Base-by-base conservation (phyloP, 2,888 invertebrate species). In the Drosophila rellima region DNA sequence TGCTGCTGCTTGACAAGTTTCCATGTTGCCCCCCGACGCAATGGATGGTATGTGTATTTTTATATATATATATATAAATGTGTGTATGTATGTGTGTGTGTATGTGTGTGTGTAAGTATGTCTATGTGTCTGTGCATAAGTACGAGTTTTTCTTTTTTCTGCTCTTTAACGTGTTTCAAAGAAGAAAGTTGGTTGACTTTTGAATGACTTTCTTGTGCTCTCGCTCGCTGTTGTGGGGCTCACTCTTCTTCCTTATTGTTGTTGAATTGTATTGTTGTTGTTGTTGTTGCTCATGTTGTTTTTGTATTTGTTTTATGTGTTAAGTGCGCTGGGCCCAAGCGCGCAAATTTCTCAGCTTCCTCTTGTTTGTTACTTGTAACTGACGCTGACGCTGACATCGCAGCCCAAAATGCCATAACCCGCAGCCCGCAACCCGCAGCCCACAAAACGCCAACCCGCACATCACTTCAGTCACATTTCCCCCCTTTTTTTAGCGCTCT, bases 161-260 rank as follows among this genome's bases (percentile, higher is more conserved):
- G 70, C 78, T 78, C 82, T 85, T 84, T 85, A 88, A 74, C 85
- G 85, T 83, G 80, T 83, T 88, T 84, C 88, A 82, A 79, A 88
- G 89, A 89, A 90, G 90, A 91, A 91, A 92, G 92, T 91, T 92
- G 89, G 85, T 92, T 92, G 91, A 92, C 91, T 92, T 91, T 91
- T 92, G 90, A 91, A 92, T 90, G 91, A 91, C 91, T 92, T 90
- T 90, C 82, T 76, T 78, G 83, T 31, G 62, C 62, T 54, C 60
- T 60, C 69, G 66, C 56, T 59, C 50, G 64, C 47, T 61, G 55
- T 29, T 51, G n/a, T 52, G 59, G 55, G 56, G 62, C 39, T 61
- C 50, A 33, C 65, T 64, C 69, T 35, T 44, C 15, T 29, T 7
- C 37, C 5, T 20, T 10, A n/a, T 37, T 11, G 7, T 4, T 20